Conservation (phyloP, 2,113 vertebrate genomes). For the Gavialis gangeticus region DNA sequence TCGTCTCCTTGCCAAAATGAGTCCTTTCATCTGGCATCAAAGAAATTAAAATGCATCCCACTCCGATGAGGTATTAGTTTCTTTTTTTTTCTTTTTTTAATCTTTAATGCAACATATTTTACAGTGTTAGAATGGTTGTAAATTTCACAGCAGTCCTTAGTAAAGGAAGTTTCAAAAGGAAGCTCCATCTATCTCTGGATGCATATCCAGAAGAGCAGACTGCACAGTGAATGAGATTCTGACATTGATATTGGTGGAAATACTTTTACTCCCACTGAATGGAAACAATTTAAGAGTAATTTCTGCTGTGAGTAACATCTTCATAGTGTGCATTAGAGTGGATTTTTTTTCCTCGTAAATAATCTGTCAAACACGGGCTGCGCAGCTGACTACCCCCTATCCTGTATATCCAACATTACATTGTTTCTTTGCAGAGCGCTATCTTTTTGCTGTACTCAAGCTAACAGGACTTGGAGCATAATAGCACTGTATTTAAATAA, state of each 20-base stretch:
- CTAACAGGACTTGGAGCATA: background rate
- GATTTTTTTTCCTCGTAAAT: background rate
- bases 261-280: constrained; percentile 27
- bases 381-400: background rate
- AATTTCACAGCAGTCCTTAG: constrained; percentile 1
- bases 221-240: background rate
- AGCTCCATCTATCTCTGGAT: background rate
- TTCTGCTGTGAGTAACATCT: background rate
- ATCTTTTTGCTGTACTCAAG: background rate
- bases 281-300: background rate
- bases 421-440: background rate
- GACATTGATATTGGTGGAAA: background rate
- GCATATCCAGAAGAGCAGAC: background rate
- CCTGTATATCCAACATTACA: background rate
- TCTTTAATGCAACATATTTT: constrained; percentile 2
- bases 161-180: background rate
- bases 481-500: background rate
- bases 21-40: constrained; percentile 73
- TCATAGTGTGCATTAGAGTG: background rate
- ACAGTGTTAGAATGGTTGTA: background rate
- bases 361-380: background rate
- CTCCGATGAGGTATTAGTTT: constrained; percentile 28
- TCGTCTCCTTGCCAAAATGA: constrained; percentile 45
- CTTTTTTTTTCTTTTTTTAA: background rate
- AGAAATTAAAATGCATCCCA: constrained; percentile 62